Evolutionary conservation across 2,797 vertebrate species (phyloP).

Genomic region (Hippopotamyrus pictus): DNA sequence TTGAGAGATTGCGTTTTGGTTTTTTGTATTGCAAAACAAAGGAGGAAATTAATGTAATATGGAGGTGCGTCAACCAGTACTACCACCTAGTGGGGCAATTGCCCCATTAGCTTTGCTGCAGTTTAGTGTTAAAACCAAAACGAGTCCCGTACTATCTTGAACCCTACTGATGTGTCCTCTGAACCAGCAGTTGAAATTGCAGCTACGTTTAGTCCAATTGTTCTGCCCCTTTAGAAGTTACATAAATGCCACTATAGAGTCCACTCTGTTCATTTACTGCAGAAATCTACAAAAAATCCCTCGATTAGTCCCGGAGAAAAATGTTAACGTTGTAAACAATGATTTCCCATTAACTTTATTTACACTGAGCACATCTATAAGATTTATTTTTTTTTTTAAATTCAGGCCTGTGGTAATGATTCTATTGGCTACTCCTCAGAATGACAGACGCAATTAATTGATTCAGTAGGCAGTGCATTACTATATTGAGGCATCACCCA

Average conservation of each 20-base stretch:
- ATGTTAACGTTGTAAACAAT: neutral
- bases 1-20: neutral
- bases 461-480: neutral
- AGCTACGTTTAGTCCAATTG: neutral
- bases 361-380: neutral
- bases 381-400: no score
- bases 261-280: neutral
- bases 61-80: neutral
- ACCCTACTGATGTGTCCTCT: neutral
- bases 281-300: neutral
- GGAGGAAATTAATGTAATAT: neutral
- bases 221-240: neutral
- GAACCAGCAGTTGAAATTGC: neutral
- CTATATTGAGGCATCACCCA: neutral
- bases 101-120: neutral
- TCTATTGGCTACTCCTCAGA: neutral
- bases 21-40: neutral
- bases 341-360: neutral
- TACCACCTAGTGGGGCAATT: neutral
- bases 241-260: neutral
- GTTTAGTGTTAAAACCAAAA: neutral
- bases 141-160: neutral
- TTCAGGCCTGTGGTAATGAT: neutral
- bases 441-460: neutral
- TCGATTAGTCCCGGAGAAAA: neutral